Base-by-base conservation (phyloP, 1,140 invertebrate species). In the Andrena cerasifolii region DNA sequence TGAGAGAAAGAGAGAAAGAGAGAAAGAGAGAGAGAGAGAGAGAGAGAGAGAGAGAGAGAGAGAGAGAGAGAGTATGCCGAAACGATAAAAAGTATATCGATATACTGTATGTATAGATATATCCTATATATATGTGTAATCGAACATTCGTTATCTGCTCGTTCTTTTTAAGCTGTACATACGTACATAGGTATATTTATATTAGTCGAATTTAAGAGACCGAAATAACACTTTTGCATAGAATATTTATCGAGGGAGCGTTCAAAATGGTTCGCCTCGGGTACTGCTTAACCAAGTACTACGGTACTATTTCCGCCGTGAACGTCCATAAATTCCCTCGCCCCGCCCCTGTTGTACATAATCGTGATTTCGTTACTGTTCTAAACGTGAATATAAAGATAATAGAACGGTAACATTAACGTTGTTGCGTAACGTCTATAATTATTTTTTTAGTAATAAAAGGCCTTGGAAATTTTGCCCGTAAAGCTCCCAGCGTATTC, bases 391-490 rank as follows among this genome's bases (percentile, higher is more conserved):
- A 51, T 16, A 54, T 21, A 40, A 58, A 33, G 28, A 59, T 76
- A 53, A 59, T 43, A 67, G 31, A 59, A 58, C 2, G 12, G 43
- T 47, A 65, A 53, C 26, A 58, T 78, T 72, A 82, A 66, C 63
- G 43, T 76, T 76, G 58, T 66, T 80, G 78, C 58, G 36, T 78
- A 66, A 84, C 62, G 40, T 51, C 26, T 14, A 72, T 45, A 67
- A 82, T 77, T 75, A 82, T 82, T 79, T 68, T 58, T 81, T 79
- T 79, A 82, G 72, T 72, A 85, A 82, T 76, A 85, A 84, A 85
- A 75, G 2, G 18, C 47, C 8, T 61, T 79, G 24, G 21, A 47
- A 83, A 67, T 62, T 72, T 10, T 18, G 49, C 7, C 36, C 31
- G 49, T 26, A 26, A 16, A 43, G 36, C 10, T 53, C 24, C 24